Conservation (phyloP, 2,888 invertebrate species). For the Melanargia galathea region DNA sequence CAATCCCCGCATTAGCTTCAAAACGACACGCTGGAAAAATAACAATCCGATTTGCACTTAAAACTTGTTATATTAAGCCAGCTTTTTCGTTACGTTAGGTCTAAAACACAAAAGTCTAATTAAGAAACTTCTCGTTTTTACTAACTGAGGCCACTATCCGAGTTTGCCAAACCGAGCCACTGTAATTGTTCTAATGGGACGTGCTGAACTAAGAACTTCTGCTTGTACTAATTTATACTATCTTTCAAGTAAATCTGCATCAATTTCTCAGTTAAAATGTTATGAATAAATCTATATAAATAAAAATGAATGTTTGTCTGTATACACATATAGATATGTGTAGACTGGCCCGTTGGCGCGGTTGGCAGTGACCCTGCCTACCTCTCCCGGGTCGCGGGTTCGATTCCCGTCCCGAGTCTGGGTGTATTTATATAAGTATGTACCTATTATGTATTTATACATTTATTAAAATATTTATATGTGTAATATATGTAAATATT, state of each 20-base stretch:
- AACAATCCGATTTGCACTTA: conserved; percentile 33
- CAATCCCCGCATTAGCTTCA: neutral
- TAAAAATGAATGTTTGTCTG: too few species aligned
- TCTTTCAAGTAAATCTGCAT: conserved; percentile 13
- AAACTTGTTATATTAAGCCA: conserved; percentile 34
- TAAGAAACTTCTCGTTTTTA: conserved; percentile 40
- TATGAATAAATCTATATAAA: too few species aligned
- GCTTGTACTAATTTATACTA: conserved; percentile 19
- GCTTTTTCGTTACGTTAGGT: conserved; percentile 35
- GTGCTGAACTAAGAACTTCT: conserved; percentile 25
- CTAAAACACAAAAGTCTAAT: conserved; percentile 42
- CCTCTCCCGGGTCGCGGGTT: too few species aligned
- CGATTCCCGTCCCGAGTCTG: too few species aligned
- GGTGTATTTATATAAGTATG: too few species aligned
- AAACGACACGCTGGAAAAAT: conserved; percentile 31
- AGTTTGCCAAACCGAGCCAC: conserved; percentile 34
- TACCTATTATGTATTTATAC: too few species aligned
- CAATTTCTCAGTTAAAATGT: too few species aligned
- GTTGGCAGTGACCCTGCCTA: too few species aligned
- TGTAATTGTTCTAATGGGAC: conserved; percentile 38
- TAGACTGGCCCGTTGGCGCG: too few species aligned
- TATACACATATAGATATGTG: too few species aligned
- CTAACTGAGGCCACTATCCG: conserved; percentile 31
- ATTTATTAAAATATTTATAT: too few species aligned
- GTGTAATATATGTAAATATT: too few species aligned